Evolutionary conservation across 2,888 invertebrate genomes (phyloP).

Genomic region (Timema podura): DNA sequence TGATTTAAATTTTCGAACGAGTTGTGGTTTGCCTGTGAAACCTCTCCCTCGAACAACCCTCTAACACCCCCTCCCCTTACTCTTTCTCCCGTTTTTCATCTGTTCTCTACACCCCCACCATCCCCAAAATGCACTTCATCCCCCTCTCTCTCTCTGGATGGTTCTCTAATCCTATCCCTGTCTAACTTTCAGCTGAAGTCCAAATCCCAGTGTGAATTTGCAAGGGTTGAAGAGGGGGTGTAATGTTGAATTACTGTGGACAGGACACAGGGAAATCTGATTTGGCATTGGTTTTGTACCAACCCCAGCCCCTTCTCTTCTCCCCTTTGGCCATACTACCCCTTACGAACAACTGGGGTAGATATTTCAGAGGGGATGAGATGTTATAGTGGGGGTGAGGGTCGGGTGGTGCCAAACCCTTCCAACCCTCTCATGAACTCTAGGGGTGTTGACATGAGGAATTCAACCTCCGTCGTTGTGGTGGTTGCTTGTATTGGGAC

Average conservation of each 20-base stretch:
- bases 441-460: no score
- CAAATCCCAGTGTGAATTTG: constrained; percentile 26
- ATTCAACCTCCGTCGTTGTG: no score
- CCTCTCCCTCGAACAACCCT: neutral
- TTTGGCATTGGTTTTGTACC: constrained; percentile 22
- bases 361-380: no score
- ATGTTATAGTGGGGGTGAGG: no score
- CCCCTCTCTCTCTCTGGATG: no score
- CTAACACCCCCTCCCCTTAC: neutral
- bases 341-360: no score
- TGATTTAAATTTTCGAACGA: constrained; percentile 22
- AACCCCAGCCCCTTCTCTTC: no score
- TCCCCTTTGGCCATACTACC: no score
- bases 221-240: neutral
- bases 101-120: neutral
- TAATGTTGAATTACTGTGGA: constrained; percentile 26
- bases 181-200: constrained; percentile 2
- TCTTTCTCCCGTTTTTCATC: neutral
- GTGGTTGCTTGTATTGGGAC: no score
- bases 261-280: constrained; percentile 24
- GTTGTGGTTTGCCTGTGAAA: constrained; percentile 15
- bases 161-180: neutral
- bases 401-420: no score
- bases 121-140: neutral
- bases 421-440: no score